phyloP scores from a whole-genome alignment of 2,113 vertebrate genomes.

The Suncus etruscus region DNA sequence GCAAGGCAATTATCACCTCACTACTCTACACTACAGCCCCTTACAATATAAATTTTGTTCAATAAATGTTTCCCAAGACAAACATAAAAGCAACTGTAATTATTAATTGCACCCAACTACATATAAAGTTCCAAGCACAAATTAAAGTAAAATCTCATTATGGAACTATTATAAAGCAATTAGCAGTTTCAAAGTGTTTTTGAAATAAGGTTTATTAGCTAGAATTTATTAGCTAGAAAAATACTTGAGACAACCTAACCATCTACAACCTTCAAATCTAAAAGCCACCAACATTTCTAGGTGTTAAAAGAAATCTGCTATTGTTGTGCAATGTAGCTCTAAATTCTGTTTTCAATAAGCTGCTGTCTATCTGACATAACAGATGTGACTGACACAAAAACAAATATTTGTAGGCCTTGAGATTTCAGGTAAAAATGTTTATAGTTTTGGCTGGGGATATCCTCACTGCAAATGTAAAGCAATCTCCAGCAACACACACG shows the following conservation, averaged over 20 bases:
- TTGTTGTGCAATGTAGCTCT: conserved; percentile 62
- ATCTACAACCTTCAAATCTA: conserved; percentile 32
- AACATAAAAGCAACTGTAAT: conserved; percentile 48
- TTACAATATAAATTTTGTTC: conserved; percentile 68
- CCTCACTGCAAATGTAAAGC: too few species aligned
- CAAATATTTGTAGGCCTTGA: conserved; percentile 65
- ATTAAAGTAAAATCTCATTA: conserved; percentile 45
- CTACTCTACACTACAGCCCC: background rate
- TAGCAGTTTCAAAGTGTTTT: conserved; percentile 45
- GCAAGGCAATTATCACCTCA: too few species aligned
- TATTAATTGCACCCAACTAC: conserved; percentile 52
- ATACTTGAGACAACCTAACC: conserved; percentile 49
- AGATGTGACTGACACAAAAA: conserved; percentile 69
- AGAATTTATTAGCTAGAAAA: conserved; percentile 53
- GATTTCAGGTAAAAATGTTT: conserved; percentile 66
- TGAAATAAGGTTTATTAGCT: conserved; percentile 48
- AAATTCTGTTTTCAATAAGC: conserved; percentile 71
- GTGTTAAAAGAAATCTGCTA: conserved; percentile 52
- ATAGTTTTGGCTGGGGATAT: conserved; percentile 45
- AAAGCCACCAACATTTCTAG: conserved; percentile 56
- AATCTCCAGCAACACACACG: too few species aligned
- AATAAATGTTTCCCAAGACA: conserved; percentile 43
- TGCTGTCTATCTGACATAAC: conserved; percentile 48
- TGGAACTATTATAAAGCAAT: conserved; percentile 37
- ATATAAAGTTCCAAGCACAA: conserved; percentile 56